Evolutionary conservation across 2,888 invertebrate species (phyloP).

Genomic region (Tetranychus truncatus): DNA sequence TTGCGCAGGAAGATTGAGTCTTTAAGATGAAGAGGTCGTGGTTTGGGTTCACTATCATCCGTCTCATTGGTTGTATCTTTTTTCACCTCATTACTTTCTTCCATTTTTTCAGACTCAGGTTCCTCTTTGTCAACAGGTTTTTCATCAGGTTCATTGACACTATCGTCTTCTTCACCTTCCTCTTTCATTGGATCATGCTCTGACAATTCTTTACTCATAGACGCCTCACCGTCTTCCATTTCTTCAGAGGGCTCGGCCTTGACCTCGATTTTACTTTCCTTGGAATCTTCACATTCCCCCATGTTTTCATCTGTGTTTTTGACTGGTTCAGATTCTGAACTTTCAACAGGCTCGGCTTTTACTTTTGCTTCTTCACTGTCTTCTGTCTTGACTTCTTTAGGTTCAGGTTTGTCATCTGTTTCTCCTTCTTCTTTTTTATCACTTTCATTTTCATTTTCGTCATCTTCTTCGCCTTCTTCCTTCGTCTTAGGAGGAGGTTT

Average conservation of each 20-base stretch:
- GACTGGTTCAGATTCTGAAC: slow-evolving; percentile 12
- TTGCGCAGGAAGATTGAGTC: slow-evolving; percentile 91
- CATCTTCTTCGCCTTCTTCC: slow-evolving; percentile 21
- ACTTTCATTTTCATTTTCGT: slow-evolving; percentile 30
- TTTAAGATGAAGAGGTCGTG: slow-evolving; percentile 63
- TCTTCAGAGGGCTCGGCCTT: slow-evolving; percentile 29
- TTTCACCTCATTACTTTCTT: not conserved
- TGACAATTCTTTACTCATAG: slow-evolving; percentile 14
- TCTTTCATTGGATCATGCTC: slow-evolving; percentile 13
- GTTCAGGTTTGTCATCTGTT: slow-evolving; percentile 19
- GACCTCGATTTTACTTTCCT: not conserved
- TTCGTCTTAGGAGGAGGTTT: slow-evolving; percentile 7
- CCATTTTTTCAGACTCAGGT: slow-evolving; percentile 27
- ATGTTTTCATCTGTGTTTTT: not conserved
- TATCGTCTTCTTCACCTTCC: slow-evolving; percentile 24
- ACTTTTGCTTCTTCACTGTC: not conserved
- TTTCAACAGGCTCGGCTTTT: slow-evolving; percentile 15
- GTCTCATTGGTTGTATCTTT: slow-evolving; percentile 27
- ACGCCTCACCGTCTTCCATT: slow-evolving; percentile 34
- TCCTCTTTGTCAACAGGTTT: slow-evolving; percentile 12
- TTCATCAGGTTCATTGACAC: slow-evolving; percentile 34
- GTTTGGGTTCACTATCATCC: slow-evolving; percentile 26
- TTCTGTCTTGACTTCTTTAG: slow-evolving; percentile 13
- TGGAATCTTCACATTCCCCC: slow-evolving; percentile 10
- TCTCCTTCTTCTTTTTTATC: slow-evolving; percentile 16